Conservation (phyloP, 2,797 vertebrate species). For the Pygocentrus nattereri region DNA sequence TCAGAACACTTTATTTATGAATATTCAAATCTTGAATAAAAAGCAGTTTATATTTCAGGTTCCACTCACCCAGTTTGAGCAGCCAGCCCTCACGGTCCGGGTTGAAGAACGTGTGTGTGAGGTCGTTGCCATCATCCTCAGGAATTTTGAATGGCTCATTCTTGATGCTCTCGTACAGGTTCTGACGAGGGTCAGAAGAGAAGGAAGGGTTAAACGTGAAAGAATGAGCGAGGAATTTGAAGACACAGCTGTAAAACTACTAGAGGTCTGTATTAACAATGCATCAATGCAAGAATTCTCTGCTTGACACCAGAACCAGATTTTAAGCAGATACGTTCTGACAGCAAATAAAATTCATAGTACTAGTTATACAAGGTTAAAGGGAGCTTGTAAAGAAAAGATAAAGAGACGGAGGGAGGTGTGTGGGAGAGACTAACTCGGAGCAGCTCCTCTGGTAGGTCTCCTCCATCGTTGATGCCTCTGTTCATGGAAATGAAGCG, state of each 20-base stretch:
- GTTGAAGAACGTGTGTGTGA: conserved; percentile 97
- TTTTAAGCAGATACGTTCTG: no score
- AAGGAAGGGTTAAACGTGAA: no score
- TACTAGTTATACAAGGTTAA: neutral
- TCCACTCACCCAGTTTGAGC: conserved; percentile 90
- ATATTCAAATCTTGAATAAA: neutral
- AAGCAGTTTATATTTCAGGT: neutral
- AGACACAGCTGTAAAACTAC: neutral
- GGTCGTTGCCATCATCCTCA: conserved; percentile 93
- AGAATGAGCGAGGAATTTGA: no score
- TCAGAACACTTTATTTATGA: neutral
- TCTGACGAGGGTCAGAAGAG: conserved; percentile 72
- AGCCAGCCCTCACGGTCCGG: conserved; percentile 96
- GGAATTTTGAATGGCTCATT: conserved; percentile 98
- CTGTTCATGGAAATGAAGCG: conserved; percentile 97
- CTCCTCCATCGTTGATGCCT: conserved; percentile 94
- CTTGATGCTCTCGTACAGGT: conserved; percentile 95
- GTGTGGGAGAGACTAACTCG: conserved; percentile 74
- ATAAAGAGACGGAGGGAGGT: neutral
- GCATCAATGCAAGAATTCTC: neutral
- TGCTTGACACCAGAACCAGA: neutral
- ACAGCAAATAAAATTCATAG: neutral
- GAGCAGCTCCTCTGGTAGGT: conserved; percentile 94
- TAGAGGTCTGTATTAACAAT: neutral
- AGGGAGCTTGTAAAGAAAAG: neutral